phyloP scores from a whole-genome alignment of 1,140 invertebrate species.

The Pseudomyrmex dendroicus region DNA sequence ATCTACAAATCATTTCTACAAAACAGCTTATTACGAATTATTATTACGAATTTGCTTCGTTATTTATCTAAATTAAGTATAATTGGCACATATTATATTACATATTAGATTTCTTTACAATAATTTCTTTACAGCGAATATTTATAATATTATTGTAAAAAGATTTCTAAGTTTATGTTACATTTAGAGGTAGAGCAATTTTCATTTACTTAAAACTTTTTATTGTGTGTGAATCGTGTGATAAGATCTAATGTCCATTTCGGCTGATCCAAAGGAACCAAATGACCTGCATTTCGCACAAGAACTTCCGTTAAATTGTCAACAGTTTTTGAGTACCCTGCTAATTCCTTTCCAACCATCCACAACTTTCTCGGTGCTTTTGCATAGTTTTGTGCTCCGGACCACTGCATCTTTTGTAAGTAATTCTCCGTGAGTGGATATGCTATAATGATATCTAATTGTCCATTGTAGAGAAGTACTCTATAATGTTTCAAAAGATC shows the following conservation, averaged over 20 bases:
- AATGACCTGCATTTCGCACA: constrained; percentile 93
- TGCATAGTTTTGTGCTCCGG: constrained; percentile 88
- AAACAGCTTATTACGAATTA: too few relatives aligned
- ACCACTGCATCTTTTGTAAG: constrained; percentile 89
- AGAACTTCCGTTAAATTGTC: constrained; percentile 92
- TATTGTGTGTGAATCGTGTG: constrained; percentile 90
- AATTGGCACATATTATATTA: too few relatives aligned
- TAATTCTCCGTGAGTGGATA: constrained; percentile 92
- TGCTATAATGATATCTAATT: constrained; percentile 94
- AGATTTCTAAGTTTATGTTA: neutral
- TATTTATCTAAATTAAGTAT: too few relatives aligned
- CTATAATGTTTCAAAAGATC: constrained; percentile 89
- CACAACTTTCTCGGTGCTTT: constrained; percentile 88
- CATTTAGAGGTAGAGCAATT: neutral
- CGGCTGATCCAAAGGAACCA: constrained; percentile 93
- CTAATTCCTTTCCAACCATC: constrained; percentile 89
- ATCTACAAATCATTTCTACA: too few relatives aligned
- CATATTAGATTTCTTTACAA: too few relatives aligned
- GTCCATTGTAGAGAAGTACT: constrained; percentile 92
- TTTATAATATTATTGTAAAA: neutral
- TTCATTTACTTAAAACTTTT: constrained; percentile 81
- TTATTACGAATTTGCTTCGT: too few relatives aligned
- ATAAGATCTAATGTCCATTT: constrained; percentile 92
- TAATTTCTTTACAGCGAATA: neutral
- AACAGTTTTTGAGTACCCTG: constrained; percentile 91